These are phyloP conservation scores for Oikopleura albicans DNA, from an alignment of 23 tunicate genomes.

Conservation along the genomic window DNA sequence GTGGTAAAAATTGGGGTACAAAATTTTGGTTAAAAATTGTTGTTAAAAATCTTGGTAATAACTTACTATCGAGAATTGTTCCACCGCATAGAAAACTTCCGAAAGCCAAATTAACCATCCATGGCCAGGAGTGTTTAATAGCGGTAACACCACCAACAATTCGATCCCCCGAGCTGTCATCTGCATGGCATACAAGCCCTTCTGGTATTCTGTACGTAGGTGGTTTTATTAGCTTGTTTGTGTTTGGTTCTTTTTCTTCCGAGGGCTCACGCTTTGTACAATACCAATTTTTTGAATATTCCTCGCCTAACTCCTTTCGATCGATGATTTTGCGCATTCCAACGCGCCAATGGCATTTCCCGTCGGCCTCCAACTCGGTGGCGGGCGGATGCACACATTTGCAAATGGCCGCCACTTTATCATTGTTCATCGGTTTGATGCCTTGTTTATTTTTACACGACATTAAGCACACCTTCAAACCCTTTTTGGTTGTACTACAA, in stretches of 20 bases:
- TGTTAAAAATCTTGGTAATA: no score
- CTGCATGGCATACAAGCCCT: background rate
- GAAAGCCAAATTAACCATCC: background rate
- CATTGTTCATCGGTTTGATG: background rate
- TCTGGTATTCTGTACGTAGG: background rate
- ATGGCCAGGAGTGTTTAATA: background rate
- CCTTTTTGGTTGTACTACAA: background rate
- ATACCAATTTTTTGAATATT: background rate
- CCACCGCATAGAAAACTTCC: background rate
- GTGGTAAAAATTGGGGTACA: no score
- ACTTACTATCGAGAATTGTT: background rate
- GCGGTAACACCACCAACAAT: background rate
- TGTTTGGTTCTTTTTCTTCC: no score
- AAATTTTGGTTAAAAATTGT: no score
- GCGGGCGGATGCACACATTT: background rate
- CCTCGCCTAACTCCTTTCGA: background rate
- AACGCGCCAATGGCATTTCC: background rate
- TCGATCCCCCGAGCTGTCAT: background rate
- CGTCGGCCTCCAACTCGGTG: background rate
- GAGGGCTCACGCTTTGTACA: no score
- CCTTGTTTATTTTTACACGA: background rate
- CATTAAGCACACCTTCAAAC: background rate
- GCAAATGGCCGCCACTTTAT: background rate
- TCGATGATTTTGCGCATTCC: background rate
- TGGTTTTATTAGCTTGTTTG: no score